Conservation (phyloP, 2,797 vertebrate genomes). For the Ciconia nigra region DNA sequence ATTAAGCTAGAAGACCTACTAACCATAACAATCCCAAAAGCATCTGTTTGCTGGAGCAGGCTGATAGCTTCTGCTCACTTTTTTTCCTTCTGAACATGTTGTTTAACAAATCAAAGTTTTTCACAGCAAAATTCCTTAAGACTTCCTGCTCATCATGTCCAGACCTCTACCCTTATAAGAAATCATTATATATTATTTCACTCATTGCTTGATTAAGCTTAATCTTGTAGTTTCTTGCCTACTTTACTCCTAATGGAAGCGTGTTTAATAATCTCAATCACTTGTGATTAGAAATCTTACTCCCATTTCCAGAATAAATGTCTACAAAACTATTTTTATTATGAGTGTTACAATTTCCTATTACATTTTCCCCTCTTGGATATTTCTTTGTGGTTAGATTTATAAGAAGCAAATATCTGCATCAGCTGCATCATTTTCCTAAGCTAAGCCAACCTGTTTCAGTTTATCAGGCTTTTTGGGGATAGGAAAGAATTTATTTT, state of each 20-base stretch:
- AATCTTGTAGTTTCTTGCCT: background rate
- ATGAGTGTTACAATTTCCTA: background rate
- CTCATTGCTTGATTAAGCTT: background rate
- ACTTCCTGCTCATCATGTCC: background rate
- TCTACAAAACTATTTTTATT: background rate
- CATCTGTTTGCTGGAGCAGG: background rate
- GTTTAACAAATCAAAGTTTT: background rate
- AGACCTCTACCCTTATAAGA: background rate
- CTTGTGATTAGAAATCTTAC: background rate
- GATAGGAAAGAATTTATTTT: background rate
- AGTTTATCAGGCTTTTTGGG: background rate
- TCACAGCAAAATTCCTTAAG: background rate
- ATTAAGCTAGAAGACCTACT: background rate
- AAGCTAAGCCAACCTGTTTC: background rate
- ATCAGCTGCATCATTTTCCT: background rate
- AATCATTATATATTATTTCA: background rate
- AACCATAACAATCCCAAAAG: background rate
- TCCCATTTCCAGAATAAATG: background rate
- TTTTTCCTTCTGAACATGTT: background rate
- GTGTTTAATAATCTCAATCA: background rate
- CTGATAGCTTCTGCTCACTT: background rate
- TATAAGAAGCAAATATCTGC: background rate
- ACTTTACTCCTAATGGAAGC: background rate
- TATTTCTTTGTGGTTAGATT: background rate
- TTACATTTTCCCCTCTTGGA: background rate